Evolutionary conservation across 2,113 vertebrate species (phyloP).

Genomic region (Carassius gibelio): DNA sequence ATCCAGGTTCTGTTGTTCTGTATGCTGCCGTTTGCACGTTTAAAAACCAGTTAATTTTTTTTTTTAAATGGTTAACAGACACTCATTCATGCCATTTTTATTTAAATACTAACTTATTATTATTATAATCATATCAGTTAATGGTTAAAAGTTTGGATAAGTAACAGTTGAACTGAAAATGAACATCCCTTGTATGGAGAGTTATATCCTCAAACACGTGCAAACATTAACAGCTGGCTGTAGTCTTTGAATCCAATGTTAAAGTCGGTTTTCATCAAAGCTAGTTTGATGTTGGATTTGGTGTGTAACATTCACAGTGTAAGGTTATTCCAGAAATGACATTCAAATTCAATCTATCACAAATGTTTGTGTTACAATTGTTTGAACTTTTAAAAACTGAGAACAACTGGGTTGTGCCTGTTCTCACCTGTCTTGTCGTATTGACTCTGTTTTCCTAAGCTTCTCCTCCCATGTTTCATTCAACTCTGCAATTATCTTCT

Average conservation of each 20-base stretch:
- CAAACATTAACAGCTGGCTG: too few relatives aligned
- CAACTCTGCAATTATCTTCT: constrained; percentile 94
- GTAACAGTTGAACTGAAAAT: too few relatives aligned
- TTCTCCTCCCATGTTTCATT: constrained; percentile 95
- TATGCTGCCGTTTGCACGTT: too few relatives aligned
- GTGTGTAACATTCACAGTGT: background rate
- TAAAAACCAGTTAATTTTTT: too few relatives aligned
- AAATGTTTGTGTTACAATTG: background rate
- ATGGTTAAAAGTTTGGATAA: too few relatives aligned
- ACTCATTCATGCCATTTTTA: too few relatives aligned
- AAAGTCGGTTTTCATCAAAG: background rate
- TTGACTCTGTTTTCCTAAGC: constrained; percentile 86
- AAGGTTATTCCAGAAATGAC: background rate
- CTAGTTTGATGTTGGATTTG: background rate
- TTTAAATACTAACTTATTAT: too few relatives aligned
- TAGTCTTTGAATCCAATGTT: too few relatives aligned
- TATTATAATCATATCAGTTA: too few relatives aligned
- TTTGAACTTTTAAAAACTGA: background rate
- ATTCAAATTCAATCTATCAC: background rate
- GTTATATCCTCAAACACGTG: background rate
- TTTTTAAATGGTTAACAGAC: too few relatives aligned
- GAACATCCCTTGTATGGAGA: background rate
- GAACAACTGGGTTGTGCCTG: background rate
- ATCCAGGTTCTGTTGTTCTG: too few relatives aligned
- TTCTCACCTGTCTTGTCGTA: constrained; percentile 77